Evolutionary conservation across 2,797 vertebrate species (phyloP).

Genomic region (Halcyon smyrnensis): DNA sequence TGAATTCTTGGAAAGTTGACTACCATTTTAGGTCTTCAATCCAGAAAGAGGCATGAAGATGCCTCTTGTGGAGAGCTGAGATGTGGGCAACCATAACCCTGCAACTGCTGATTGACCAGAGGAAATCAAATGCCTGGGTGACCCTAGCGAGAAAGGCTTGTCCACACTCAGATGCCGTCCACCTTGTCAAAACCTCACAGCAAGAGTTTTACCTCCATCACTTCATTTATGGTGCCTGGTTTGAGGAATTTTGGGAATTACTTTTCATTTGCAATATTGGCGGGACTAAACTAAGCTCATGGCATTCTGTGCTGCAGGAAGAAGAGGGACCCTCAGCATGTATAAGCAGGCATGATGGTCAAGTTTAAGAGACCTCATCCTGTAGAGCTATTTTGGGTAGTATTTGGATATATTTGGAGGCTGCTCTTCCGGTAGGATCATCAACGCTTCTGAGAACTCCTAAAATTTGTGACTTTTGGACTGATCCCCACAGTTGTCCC

Average conservation of each 20-base stretch:
- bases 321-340: not conserved
- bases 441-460: accelerated
- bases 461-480: not conserved
- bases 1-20: not conserved
- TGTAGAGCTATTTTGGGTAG: not conserved
- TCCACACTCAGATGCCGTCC: not conserved
- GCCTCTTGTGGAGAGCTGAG: not conserved
- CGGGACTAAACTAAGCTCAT: not conserved
- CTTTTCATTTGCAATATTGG: not conserved
- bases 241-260: not conserved
- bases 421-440: not conserved
- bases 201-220: not conserved
- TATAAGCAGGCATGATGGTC: not conserved
- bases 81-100: not conserved
- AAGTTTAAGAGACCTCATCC: not conserved
- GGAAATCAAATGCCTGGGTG: not conserved
- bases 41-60: not conserved
- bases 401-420: not conserved
- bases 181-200: not conserved
- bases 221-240: not conserved
- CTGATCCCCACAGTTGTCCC: not conserved
- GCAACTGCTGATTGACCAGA: too few species aligned
- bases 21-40: not conserved
- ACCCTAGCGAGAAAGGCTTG: not conserved
- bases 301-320: not conserved